Evolutionary conservation across 2,888 invertebrate genomes (phyloP).

Genomic region (Tinea trinotella): DNA sequence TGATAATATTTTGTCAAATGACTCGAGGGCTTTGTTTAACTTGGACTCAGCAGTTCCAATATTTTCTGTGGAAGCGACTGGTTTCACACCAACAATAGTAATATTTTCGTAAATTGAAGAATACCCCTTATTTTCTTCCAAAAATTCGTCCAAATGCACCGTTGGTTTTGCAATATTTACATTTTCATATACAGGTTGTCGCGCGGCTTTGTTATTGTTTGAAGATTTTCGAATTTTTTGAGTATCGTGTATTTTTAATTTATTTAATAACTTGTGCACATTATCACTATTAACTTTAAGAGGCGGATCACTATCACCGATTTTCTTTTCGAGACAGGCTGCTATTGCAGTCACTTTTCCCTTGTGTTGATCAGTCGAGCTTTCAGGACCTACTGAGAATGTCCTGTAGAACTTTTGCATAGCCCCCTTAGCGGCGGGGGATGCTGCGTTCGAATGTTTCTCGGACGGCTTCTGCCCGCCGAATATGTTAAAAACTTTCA

Average conservation of each 20-base stretch:
- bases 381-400: slow-evolving; percentile 58
- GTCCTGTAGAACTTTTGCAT: slow-evolving; percentile 69
- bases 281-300: slow-evolving; percentile 46
- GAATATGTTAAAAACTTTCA: slow-evolving; percentile 71
- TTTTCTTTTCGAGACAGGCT: slow-evolving; percentile 59
- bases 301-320: slow-evolving; percentile 41
- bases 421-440: slow-evolving; percentile 48
- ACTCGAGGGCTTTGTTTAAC: slow-evolving; percentile 59
- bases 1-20: slow-evolving; percentile 62
- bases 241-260: slow-evolving; percentile 39
- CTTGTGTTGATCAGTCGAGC: slow-evolving; percentile 45
- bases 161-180: slow-evolving; percentile 44
- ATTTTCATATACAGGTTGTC: slow-evolving; percentile 60
- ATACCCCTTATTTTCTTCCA: slow-evolving; percentile 60
- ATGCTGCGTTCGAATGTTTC: slow-evolving; percentile 44
- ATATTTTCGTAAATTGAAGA: slow-evolving; percentile 66
- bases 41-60: slow-evolving; percentile 42
- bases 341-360: slow-evolving; percentile 66
- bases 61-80: slow-evolving; percentile 25
- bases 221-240: slow-evolving; percentile 39
- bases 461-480: slow-evolving; percentile 68
- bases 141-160: slow-evolving; percentile 34
- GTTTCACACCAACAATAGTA: slow-evolving; percentile 47
- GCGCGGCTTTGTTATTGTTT: slow-evolving; percentile 34
- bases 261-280: slow-evolving; percentile 50